Evolutionary conservation across 2,888 invertebrate genomes (phyloP), one percentile per base, ranked within the genome.

Genomic region (Lathronympha strigana): DNA sequence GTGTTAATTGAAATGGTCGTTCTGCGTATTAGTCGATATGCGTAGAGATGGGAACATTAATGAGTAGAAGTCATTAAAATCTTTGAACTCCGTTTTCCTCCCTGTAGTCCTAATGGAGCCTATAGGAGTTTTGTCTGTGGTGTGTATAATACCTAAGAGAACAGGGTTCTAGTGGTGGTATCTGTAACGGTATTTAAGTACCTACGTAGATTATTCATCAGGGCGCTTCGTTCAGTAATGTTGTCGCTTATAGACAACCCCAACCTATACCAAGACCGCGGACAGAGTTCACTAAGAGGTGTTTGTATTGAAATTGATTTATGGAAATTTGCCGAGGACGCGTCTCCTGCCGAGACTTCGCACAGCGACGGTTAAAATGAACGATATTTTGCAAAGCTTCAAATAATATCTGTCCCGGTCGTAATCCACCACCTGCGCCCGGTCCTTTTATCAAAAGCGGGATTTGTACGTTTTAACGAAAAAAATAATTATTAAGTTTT

Each of bases 271-370:
- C 25, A 71, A 79, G 80, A 82, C 86, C 81, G 76, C 83, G 86
- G 87, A 82, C 86, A 79, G 87, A 90, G 88, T 90, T 90, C 87
- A 83, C 90, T 88, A 89, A 90, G 90, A 90, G 90, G 89, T 90
- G 90, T 90, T 90, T 90, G 88, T 90, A 89, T 88, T 88, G 88
- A 88, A 90, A 89, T 90, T 88, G 90, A 90, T 90, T 90, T 90
- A 90, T 89, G 90, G 84, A 90, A 89, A 90, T 90, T 88, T 73
- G 80, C 82, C 74, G 81, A 88, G 84, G 88, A 85, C 86, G 84
- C 81, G 79, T 81, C 79, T 76, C 72, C 81, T 78, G 73, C 80
- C 75, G 76, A 78, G 80, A 79, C 78, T 77, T 78, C 74, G 74
- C 76, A 76, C 74, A 73, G 72, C 70, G 76, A 77, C 81, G 81